Conservation (phyloP, 2,888 invertebrate species). For the Thereva nobilitata region DNA sequence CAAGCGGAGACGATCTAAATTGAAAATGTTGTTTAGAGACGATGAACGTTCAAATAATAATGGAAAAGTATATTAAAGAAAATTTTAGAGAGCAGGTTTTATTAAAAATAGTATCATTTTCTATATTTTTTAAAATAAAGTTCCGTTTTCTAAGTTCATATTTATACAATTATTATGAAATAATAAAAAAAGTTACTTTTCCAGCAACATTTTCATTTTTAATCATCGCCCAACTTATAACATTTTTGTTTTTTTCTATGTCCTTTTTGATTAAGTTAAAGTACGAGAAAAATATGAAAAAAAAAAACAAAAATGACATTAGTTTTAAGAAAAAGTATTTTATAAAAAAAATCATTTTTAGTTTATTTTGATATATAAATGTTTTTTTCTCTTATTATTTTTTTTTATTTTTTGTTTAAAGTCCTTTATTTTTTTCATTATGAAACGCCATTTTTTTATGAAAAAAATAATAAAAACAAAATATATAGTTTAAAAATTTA, state of each 20-base stretch:
- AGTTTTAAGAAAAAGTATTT: constrained; percentile 29
- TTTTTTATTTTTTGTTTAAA: constrained; percentile 13
- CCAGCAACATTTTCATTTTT: constrained; percentile 19
- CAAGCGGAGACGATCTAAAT: constrained; percentile 13
- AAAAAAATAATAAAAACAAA: constrained; percentile 17
- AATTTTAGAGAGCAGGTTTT: no score
- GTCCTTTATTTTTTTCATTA: constrained; percentile 14
- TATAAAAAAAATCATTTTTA: constrained; percentile 29
- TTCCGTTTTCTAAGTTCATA: no score
- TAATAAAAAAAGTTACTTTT: not conserved
- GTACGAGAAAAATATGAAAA: constrained; percentile 16
- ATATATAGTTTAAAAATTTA: not conserved
- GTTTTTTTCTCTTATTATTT: constrained; percentile 3
- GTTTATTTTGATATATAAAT: constrained; percentile 31
- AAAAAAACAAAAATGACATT: constrained; percentile 23
- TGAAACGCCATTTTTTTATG: constrained; percentile 28
- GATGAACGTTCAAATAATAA: constrained; percentile 2
- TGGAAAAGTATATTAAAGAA: no score
- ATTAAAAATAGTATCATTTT: no score
- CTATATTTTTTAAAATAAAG: no score
- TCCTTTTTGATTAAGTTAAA: constrained; percentile 23
- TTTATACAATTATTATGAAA: no score
- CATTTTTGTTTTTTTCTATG: constrained; percentile 16
- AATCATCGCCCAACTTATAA: constrained; percentile 2
- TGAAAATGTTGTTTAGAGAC: constrained; percentile 6